phyloP scores from a whole-genome alignment of 2,797 vertebrate genomes.

The Pangasius macronema region DNA sequence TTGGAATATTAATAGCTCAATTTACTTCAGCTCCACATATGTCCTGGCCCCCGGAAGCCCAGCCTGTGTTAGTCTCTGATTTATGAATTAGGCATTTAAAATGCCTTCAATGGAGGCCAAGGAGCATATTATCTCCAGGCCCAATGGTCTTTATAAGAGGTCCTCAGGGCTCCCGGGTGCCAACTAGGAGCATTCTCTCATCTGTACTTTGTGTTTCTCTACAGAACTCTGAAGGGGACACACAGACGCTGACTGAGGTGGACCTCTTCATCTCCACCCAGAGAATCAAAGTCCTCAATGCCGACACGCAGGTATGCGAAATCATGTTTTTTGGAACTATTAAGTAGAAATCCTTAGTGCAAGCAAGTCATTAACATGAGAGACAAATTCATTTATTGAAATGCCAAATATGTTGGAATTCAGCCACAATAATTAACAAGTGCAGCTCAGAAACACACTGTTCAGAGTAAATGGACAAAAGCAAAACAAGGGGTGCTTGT shows the following conservation, averaged over 20 bases:
- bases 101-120: constrained; percentile 32
- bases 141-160: constrained; percentile 34
- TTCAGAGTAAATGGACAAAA: not conserved
- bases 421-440: constrained; percentile 2
- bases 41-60: constrained; percentile 22
- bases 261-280: constrained; percentile 99
- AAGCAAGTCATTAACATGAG: not conserved
- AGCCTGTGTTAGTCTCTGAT: constrained; percentile 43
- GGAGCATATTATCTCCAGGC: constrained; percentile 32
- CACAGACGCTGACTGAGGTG: constrained; percentile 93
- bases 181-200: constrained; percentile 35
- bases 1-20: constrained; percentile 31
- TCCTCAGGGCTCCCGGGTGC: constrained; percentile 24
- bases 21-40: constrained; percentile 34
- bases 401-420: not conserved
- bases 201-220: constrained; percentile 41
- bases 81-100: constrained; percentile 49
- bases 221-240: constrained; percentile 90
- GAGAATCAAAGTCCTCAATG: constrained; percentile 98
- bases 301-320: constrained; percentile 90
- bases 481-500: not conserved
- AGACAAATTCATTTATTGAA: not conserved
- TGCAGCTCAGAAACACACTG: not conserved
- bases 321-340: not conserved
- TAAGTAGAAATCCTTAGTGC: not conserved